Base-by-base conservation (phyloP, 2,888 invertebrate species). In the Leptothorax acervorum region DNA sequence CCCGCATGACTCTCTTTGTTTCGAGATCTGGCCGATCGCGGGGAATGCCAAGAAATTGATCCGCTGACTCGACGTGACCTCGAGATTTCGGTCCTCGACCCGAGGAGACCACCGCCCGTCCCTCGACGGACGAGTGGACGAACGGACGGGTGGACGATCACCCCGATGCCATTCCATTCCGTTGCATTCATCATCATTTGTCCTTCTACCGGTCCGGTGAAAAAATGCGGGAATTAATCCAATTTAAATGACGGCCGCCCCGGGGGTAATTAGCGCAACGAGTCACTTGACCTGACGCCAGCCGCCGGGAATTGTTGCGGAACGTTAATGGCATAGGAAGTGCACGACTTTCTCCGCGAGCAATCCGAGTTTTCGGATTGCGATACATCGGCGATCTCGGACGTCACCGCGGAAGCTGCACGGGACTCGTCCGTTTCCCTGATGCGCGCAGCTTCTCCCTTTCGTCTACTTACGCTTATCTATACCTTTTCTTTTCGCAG, bases 401-500 rank as follows among this genome's bases (percentile, higher is more conserved):
- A 66, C 42, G 23, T 66, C 28, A 66, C 23, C 35, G 45, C 31
- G 6, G 31, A n/a, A 62, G 1, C 15, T 39, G 2, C 23, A 23
- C 23, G 23, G 23, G 23, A 74, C 12, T 4, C n/a, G 4, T 23
- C 5, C 3, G 23, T 11, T 39, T 65, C 2, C 1, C 18, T 11
- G 15, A 45, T 45, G 23, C 15, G 12, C 9, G 11, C n/a, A n/a
- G 11, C 23, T 42, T 39, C 65, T 23, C 15, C 12, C 8, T 3
- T 23, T 62, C 35, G n/a, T 31, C 31, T 15, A 35, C 60, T 18
- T 39, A 35, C 35, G 9, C 4, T 79, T 35, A 28, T 42, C 31
- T 35, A 57, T 39, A 57, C n/a, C 6, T 42, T 57, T 82, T 57
- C 70, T 76, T 45, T 66, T 70, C 63, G 4, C 97, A 98, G 96